Base-by-base conservation (phyloP, 2,797 vertebrate genomes). In the Malurus splendens region DNA sequence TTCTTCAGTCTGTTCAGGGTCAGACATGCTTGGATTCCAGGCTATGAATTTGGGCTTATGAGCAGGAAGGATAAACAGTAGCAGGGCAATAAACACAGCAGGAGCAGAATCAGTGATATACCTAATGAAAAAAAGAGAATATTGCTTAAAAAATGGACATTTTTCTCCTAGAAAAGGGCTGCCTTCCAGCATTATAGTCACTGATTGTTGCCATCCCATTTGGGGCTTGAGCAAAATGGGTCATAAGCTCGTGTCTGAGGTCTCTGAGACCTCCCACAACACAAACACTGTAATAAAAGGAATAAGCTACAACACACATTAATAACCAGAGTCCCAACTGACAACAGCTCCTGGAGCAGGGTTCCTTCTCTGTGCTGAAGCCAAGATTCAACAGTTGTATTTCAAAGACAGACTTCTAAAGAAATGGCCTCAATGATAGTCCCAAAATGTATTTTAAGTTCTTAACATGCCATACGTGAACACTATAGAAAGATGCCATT, bases 11-110 rank as follows among this genome's bases (percentile, higher is more conserved):
- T 94, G 84, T 61, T 96, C 95, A 61, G 94, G 82, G 75, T 98
- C 97, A 88, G 95, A 96, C 41, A 54, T 89, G n/a, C 70, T 87
- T 64, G 80, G 85, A 68, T 90, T 97, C 88, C 97, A 76, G 39
- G 92, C 95, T 87, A 94, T 96, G 88, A 98, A 97, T 65, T 82
- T 95, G 27, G 98, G 98, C 52, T 96, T 97, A 66, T 97, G 96
- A 17, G 99, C 98, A 64, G 99, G 99, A 82, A 99, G 89, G 80
- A 99, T 86, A 65, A 99, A 99, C 60, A 99, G 97, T 55, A 99
- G 97, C 42, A 95, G 51, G 36, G 94, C 78, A 70, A 95, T 8
- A 67, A 95, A 89, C 27, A 95, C n/a, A 67, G 94, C 94, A 64
- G 94, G 94, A 85, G 86, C 92, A 80, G 94, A 77, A 87, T 99